Conservation (phyloP, 1,140 invertebrate genomes). For the Brachionus paranguensis region DNA sequence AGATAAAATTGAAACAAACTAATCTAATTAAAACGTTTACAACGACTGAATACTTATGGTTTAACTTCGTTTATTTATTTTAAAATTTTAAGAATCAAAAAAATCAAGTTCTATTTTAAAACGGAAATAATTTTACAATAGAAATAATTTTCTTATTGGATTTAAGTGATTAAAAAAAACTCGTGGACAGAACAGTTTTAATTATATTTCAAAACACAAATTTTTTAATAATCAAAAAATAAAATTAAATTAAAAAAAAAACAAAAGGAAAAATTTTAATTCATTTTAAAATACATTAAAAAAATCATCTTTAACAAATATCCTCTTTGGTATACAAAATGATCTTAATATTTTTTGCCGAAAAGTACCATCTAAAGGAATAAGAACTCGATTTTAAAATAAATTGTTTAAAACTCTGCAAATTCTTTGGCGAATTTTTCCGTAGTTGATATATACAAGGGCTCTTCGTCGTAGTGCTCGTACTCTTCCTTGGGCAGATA, state of each 20-base stretch:
- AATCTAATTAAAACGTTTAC: neutral
- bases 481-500: constrained; percentile 65
- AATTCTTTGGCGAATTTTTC: constrained; percentile 92
- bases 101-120: too few species aligned
- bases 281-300: neutral
- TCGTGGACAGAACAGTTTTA: neutral
- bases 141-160: neutral
- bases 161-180: neutral
- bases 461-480: constrained; percentile 96
- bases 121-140: too few species aligned
- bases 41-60: neutral
- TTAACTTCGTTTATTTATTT: neutral
- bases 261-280: neutral
- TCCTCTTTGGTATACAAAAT: neutral
- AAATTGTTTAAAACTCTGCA: constrained; percentile 42
- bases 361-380: neutral
- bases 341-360: neutral
- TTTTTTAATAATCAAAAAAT: neutral
- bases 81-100: too few species aligned
- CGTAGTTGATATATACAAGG: constrained; percentile 86
- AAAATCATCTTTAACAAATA: neutral
- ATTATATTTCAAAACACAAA: neutral
- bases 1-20: neutral
- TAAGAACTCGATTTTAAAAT: neutral
- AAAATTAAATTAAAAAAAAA: neutral